Percentiles rank a stretch among this genome's conserved stretches.
These are phyloP conservation scores for Ciconia boyciana DNA, from an alignment of 2,113 vertebrate genomes.

Conservation along the genomic window DNA sequence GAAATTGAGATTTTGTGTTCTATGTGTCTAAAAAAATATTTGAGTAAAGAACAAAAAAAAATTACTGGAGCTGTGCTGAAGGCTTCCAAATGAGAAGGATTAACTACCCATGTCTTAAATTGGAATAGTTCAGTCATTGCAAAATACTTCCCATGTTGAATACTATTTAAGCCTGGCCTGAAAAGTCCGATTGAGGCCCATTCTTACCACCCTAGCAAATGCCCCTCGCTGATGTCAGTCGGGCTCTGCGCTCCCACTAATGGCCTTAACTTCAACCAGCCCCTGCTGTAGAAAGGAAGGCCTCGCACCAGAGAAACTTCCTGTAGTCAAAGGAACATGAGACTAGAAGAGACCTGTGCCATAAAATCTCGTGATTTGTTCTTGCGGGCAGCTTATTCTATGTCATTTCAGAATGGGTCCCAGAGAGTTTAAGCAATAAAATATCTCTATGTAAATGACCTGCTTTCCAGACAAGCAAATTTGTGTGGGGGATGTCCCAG, in stretches of 20 bases:
- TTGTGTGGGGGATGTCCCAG: neutral
- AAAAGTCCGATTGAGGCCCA: neutral
- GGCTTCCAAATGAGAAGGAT: constrained; percentile 1
- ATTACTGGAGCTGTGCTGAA: neutral
- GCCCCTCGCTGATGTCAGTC: neutral
- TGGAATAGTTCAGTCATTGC: neutral
- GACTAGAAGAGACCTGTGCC: neutral
- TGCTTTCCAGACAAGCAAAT: neutral
- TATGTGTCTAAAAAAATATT: neutral
- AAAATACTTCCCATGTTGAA: neutral
- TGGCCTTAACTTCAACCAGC: neutral
- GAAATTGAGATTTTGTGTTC: constrained; percentile 21
- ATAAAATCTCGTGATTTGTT: neutral
- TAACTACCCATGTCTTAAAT: neutral
- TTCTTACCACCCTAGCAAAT: neutral
- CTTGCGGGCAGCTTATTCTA: neutral
- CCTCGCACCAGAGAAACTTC: neutral
- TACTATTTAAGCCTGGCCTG: neutral
- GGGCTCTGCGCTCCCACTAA: fast-evolving
- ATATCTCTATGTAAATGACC: neutral
- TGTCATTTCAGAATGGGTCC: neutral
- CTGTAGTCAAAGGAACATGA: neutral
- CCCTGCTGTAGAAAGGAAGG: neutral
- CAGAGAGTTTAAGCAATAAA: neutral
- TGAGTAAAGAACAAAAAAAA: constrained; percentile 13